Base-by-base conservation (phyloP, 53 echinoderm and acorn worm genomes). In the Zoroaster sp. region DNA sequence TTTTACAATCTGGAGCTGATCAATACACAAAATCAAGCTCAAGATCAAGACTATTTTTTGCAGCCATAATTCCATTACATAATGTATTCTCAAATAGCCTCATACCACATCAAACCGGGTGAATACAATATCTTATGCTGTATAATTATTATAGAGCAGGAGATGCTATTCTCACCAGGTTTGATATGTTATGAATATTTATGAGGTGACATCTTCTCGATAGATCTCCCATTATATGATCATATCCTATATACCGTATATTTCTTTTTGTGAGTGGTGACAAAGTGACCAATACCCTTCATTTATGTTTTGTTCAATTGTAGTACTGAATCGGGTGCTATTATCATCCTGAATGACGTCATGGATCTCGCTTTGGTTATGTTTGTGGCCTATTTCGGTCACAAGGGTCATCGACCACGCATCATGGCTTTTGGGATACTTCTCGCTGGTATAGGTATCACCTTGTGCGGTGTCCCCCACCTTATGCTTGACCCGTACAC, bases 321-420 rank as follows among this genome's bases (percentile, higher is more conserved):
- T 44, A 94, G 95, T 65, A 66, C 78, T 3, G 90, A 90, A 30
- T 90, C 90, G 5, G 95, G 90, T 3, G 69, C 83, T 33, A 43
- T 94, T 33, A 52, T 83, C 35, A 80, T 94, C 11, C 35, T 87
- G 4, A 67, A 87, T 6, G 95, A 94, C 72, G 87, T 88, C 65
- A 38, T 88, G 35, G 76, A 87, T 34, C 63, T 91, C 30, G 23
- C 77, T 32, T 87, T 94, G 21, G 88, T 93, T 17, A 45, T 94
- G 2, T 87, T 93, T 12, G 88, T 88, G 13, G 55, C 93, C 31
- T 90, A 93, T 73, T 93, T 81, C 43, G 95, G 95, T n/a, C 90
- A 93, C 74, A 90, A 72, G 69, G 68, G 87, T 4, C 88, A 94
- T 49, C 78, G 95, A 5, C 90, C 95, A 0, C 90, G 91, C 13